Evolutionary conservation across 2,113 vertebrate species (phyloP).

Genomic region (Callocephalon fimbriatum): DNA sequence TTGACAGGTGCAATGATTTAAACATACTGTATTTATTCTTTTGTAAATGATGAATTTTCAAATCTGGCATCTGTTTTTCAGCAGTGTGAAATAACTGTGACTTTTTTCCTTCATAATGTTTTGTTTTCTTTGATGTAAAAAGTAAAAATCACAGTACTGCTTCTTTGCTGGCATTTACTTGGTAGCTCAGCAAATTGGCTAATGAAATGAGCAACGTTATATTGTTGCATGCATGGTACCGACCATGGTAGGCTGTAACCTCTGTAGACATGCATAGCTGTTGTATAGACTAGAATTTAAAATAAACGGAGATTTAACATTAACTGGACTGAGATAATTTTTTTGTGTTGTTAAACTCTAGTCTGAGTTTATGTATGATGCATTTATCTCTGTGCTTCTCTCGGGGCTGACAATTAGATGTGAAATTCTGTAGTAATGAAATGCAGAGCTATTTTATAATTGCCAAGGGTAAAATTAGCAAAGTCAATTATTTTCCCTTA

Average conservation of each 20-base stretch:
- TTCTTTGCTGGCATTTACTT: constrained; percentile 27
- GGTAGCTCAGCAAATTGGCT: not conserved
- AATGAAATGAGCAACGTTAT: not conserved
- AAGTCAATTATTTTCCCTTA: constrained; percentile 84
- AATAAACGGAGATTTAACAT: constrained; percentile 16
- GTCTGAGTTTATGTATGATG: constrained; percentile 63
- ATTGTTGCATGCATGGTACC: not conserved
- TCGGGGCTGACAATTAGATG: constrained; percentile 73
- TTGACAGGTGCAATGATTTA: constrained; percentile 72
- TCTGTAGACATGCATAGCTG: not conserved
- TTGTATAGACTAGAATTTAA: constrained; percentile 38
- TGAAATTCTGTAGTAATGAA: constrained; percentile 77
- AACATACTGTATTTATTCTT: constrained; percentile 72
- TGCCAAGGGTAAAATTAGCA: constrained; percentile 84
- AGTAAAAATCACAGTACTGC: constrained; percentile 20
- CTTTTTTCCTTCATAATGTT: constrained; percentile 60
- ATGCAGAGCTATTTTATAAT: constrained; percentile 83
- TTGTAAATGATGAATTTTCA: constrained; percentile 67
- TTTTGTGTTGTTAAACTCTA: constrained; percentile 64
- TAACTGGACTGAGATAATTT: constrained; percentile 46
- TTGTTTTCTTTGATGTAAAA: constrained; percentile 66
- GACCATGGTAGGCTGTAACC: not conserved
- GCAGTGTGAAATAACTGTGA: constrained; percentile 64
- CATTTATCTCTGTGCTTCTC: constrained; percentile 71
- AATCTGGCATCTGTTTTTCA: constrained; percentile 63